A percentile compares a stretch with the other conserved stretches of the same genome.
phyloP scores from a whole-genome alignment of 2,113 vertebrate genomes.

The Mobula hypostoma region DNA sequence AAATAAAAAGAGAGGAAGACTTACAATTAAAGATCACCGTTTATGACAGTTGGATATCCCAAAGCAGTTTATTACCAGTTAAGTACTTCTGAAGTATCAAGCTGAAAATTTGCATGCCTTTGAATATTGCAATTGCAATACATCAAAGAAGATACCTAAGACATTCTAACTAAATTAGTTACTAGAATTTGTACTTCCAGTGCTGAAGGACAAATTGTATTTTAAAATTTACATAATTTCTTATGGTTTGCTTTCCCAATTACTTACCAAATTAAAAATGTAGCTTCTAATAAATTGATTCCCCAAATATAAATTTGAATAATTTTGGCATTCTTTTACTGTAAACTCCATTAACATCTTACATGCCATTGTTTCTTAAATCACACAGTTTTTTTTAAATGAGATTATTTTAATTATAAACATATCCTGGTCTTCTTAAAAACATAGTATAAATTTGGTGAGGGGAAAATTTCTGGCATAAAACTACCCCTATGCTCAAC shows the following conservation, averaged over 20 bases:
- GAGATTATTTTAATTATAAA: not conserved
- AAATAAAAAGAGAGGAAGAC: no score
- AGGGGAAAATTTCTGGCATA: not conserved
- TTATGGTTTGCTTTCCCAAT: not conserved
- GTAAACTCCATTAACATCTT: not conserved
- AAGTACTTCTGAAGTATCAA: not conserved
- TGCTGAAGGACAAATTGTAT: not conserved
- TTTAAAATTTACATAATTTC: not conserved
- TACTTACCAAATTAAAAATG: not conserved
- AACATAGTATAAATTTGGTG: not conserved
- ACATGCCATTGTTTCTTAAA: not conserved
- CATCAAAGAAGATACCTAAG: not conserved
- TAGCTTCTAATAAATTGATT: not conserved
- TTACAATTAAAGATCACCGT: no score
- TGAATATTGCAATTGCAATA: not conserved
- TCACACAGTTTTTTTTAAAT: not conserved
- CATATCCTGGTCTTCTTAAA: not conserved
- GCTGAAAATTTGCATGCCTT: not conserved
- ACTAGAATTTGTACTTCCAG: not conserved
- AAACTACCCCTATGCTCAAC: not conserved
- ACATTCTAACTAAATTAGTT: not conserved
- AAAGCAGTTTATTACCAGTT: not conserved
- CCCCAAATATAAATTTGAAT: not conserved
- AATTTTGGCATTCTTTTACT: not conserved
- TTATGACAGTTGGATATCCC: not conserved